Base-by-base conservation (phyloP, 2,113 vertebrate genomes). In the Tupaia tana region DNA sequence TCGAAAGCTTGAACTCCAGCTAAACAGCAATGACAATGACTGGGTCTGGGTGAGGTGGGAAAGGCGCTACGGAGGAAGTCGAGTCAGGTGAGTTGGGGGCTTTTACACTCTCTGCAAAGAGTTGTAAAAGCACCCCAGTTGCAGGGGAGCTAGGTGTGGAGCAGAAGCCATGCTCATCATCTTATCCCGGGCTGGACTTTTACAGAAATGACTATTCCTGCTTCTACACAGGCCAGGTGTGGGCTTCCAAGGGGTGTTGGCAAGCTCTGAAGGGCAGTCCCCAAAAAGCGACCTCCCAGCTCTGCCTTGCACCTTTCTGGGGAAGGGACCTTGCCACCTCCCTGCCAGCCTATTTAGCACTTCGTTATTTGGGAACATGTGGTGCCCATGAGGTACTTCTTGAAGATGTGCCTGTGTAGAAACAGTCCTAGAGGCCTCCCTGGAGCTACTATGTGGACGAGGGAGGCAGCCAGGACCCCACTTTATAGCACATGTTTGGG, bases 91-190 rank as follows among this genome's bases (percentile, higher is more conserved):
- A 78, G 29, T 2, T 12, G 0, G 58, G 85, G 56, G 43, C 18
- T 27, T 34, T 69, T 54, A 3, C 19, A 0, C 43, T 22, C 4
- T 15, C 80, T 3, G 14, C 79, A 11, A 18, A 61, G 70, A 61
- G 4, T 43, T 3, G 43, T 43, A 43, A 43, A 43, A 43, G 56
- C 43, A 29, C 74, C 64, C 10, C 15, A 27, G 85, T 3, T 1
- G 3, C 1, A 0, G 58, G 7, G 22, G 25, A 64, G 12, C n/a
- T 8, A 10, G 61, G 6, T n/a, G 1, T 3, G 31, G n/a, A 25
- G 2, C 5, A 31, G 34, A 83, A 13, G 29, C 7, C 52, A 0
- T 0, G n/a, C 58, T 43, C 27, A 6, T 34, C 0, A 0, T 56
- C 78, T 43, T 43, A 43, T 83, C 79, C 18, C 31, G 80, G 34